A percentile compares a stretch with the other conserved stretches of the same genome.
Evolutionary conservation across 2,888 invertebrate species (phyloP).

Genomic region (Aleiodes alternator): DNA sequence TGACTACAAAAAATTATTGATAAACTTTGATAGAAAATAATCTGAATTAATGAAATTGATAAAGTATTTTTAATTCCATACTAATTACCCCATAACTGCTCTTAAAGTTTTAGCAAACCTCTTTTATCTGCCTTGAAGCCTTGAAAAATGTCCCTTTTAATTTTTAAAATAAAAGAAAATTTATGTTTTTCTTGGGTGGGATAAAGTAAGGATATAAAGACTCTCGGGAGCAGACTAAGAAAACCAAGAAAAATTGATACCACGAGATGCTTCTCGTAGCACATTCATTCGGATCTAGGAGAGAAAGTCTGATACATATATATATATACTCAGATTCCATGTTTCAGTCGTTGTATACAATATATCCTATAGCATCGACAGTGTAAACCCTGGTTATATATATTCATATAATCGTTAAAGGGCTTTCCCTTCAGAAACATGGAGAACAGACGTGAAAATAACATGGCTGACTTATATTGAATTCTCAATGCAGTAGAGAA

Average conservation of each 20-base stretch:
- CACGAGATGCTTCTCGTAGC: conserved; percentile 39
- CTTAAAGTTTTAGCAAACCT: conserved; percentile 37
- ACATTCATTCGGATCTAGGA: conserved; percentile 52
- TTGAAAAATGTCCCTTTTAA: conserved; percentile 23
- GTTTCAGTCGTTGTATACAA: conserved; percentile 27
- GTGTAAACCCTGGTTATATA: conserved; percentile 24
- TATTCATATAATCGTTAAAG: conserved; percentile 18
- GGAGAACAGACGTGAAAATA: conserved; percentile 25
- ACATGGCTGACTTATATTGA: conserved; percentile 21
- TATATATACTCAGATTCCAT: conserved; percentile 24
- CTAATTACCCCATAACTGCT: background rate
- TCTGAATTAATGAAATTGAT: background rate
- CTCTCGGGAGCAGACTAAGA: conserved; percentile 36
- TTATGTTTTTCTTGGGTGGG: conserved; percentile 30
- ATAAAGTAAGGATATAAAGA: conserved; percentile 33
- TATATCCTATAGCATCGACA: conserved; percentile 33
- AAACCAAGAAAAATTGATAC: conserved; percentile 49
- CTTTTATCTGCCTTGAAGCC: background rate
- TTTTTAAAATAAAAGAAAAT: conserved; percentile 21
- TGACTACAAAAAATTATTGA: no score
- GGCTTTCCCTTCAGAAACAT: conserved; percentile 18
- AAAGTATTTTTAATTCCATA: background rate
- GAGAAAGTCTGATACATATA: conserved; percentile 6
- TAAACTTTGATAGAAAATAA: no score
- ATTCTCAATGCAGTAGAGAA: background rate